Conservation (phyloP, 1,140 invertebrate genomes). For the Plodia interpunctella region DNA sequence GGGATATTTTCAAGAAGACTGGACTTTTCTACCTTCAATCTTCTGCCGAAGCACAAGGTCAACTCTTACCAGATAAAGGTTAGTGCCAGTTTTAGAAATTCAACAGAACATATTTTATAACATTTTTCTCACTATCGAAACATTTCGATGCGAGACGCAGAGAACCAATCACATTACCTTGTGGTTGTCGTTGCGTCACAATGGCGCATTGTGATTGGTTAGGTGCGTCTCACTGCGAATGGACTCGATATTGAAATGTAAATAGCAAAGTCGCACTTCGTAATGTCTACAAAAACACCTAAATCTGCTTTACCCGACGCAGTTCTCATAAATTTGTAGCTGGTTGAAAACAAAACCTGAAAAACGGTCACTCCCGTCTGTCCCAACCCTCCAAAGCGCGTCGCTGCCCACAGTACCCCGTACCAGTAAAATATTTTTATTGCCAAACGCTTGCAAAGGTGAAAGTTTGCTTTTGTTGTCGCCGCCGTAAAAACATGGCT, state of each 20-base stretch:
- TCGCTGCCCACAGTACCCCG: not conserved
- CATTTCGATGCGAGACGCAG: too few species aligned
- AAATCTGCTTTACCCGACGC: not conserved
- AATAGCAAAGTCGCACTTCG: too few species aligned
- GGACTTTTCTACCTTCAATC: slow-evolving; percentile 97
- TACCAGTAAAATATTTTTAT: slow-evolving; percentile 47
- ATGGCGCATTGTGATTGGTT: too few species aligned
- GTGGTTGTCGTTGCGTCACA: too few species aligned
- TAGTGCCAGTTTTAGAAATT: slow-evolving; percentile 22
- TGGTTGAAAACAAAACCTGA: not conserved
- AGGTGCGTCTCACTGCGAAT: too few species aligned
- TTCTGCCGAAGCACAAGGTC: slow-evolving; percentile 94
- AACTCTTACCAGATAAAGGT: slow-evolving; percentile 99
- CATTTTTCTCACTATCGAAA: too few species aligned
- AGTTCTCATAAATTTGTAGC: not conserved
- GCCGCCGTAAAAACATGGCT: slow-evolving; percentile 49
- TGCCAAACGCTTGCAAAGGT: slow-evolving; percentile 45
- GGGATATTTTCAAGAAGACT: slow-evolving; percentile 92
- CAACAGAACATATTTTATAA: too few species aligned
- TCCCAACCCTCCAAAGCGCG: not conserved
- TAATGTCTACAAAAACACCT: not conserved
- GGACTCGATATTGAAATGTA: too few species aligned
- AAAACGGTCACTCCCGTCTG: not conserved
- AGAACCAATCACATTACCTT: too few species aligned
- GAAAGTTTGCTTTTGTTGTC: slow-evolving; percentile 56